phyloP scores from a whole-genome alignment of 2,888 invertebrate species.

The Phoronis australis region DNA sequence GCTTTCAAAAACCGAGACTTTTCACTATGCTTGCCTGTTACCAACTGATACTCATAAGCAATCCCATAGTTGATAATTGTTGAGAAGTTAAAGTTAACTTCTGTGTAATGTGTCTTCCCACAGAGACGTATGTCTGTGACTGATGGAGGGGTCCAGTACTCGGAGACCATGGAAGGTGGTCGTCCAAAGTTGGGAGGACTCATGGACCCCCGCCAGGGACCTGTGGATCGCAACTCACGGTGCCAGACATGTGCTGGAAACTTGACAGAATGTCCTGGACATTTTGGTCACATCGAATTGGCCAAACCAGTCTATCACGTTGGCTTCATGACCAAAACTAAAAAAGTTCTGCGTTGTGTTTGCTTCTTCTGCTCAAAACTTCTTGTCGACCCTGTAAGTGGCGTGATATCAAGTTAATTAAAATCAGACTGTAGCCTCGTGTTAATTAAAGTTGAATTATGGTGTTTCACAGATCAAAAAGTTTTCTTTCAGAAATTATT shows the following conservation, averaged over 20 bases:
- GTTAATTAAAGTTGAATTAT: background rate
- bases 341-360: slow-evolving; percentile 95
- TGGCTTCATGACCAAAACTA: slow-evolving; percentile 93
- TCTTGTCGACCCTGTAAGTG: slow-evolving; percentile 85
- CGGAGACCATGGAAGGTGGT: slow-evolving; percentile 98
- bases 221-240: slow-evolving; percentile 80
- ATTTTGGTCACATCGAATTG: slow-evolving; percentile 97
- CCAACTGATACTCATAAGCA: no score
- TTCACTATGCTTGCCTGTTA: no score
- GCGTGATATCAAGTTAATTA: background rate
- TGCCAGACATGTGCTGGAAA: slow-evolving; percentile 63
- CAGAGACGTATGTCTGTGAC: slow-evolving; percentile 92
- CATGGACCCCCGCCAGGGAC: slow-evolving; percentile 99
- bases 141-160: slow-evolving; percentile 91
- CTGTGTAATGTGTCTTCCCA: slow-evolving; percentile 42
- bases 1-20: no score
- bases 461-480: background rate
- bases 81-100: background rate
- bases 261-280: slow-evolving; percentile 98
- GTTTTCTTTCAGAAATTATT: background rate
- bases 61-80: no score
- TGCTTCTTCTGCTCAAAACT: slow-evolving; percentile 98
- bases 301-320: slow-evolving; percentile 98
- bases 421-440: background rate
- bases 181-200: slow-evolving; percentile 95